phyloP scores from a whole-genome alignment of 2,797 vertebrate genomes.

The Sparus aurata region DNA sequence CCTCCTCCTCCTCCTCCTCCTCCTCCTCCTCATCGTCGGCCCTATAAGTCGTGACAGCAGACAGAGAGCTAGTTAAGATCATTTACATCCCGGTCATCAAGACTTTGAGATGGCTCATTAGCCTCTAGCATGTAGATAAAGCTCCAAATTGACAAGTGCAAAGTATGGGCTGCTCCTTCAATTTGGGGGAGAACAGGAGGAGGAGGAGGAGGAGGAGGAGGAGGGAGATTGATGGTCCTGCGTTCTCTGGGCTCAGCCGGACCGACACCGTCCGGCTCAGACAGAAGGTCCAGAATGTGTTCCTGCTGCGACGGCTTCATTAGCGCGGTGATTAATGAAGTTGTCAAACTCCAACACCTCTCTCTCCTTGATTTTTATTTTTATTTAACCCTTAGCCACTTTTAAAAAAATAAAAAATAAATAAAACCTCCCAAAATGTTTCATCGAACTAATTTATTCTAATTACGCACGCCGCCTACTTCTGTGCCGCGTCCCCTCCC shows the following conservation, averaged over 20 bases:
- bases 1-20: background rate
- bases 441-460: conserved; percentile 93
- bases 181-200: conserved; percentile 60
- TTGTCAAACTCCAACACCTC: conserved; percentile 89
- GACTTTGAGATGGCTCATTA: conserved; percentile 73
- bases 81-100: conserved; percentile 67
- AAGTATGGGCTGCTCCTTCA: conserved; percentile 83
- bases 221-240: conserved; percentile 83
- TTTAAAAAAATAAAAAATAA: conserved; percentile 9
- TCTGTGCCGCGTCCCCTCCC: conserved; percentile 86
- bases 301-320: conserved; percentile 90
- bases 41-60: conserved; percentile 47
- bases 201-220: too few relatives aligned
- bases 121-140: conserved; percentile 70
- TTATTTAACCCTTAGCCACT: conserved; percentile 56
- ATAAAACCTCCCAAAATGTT: conserved; percentile 81
- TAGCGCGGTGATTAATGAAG: conserved; percentile 94
- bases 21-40: background rate
- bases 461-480: conserved; percentile 89
- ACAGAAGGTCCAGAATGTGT: conserved; percentile 76
- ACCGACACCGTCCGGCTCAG: conserved; percentile 14
- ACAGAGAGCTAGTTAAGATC: conserved; percentile 65
- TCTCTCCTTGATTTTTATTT: conserved; percentile 61
- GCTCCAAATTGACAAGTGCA: conserved; percentile 86
- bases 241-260: conserved; percentile 64